Percentiles rank a stretch among this genome's conserved stretches.
Evolutionary conservation across 2,113 vertebrate genomes (phyloP).

Genomic region (Lutjanus erythropterus): DNA sequence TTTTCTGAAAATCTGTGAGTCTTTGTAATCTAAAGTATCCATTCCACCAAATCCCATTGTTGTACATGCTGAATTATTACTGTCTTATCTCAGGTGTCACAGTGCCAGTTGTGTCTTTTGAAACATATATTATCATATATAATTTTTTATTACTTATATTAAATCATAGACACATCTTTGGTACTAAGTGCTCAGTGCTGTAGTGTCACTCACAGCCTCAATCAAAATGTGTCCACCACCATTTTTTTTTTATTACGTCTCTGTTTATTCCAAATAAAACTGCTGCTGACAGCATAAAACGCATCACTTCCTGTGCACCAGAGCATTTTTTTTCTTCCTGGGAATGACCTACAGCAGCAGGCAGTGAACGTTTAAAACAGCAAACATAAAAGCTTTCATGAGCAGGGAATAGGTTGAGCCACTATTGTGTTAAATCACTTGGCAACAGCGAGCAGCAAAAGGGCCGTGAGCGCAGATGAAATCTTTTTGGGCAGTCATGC

Average conservation of each 20-base stretch:
- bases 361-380: conserved; percentile 41
- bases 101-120: too few species aligned
- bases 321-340: not conserved
- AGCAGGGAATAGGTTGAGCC: conserved; percentile 38
- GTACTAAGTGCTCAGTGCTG: not conserved
- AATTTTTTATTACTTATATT: too few species aligned
- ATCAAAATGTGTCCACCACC: not conserved
- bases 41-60: too few species aligned
- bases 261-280: conserved; percentile 42
- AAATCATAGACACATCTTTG: conserved; percentile 16
- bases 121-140: too few species aligned
- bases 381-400: conserved; percentile 50
- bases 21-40: too few species aligned
- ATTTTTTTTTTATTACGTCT: conserved; percentile 6
- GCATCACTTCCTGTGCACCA: conserved; percentile 23
- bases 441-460: conserved; percentile 21
- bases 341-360: conserved; percentile 34
- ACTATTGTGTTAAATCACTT: conserved; percentile 49
- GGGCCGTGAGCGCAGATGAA: conserved; percentile 31
- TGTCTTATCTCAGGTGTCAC: too few species aligned
- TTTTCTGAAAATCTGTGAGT: too few species aligned
- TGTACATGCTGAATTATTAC: too few species aligned
- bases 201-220: too few species aligned
- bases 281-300: conserved; percentile 22
- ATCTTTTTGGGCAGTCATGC: conserved; percentile 39